A percentile compares a stretch with the other conserved stretches of the same genome.
phyloP scores from a whole-genome alignment of 2,797 vertebrate genomes.

The Microhierax caerulescens region DNA sequence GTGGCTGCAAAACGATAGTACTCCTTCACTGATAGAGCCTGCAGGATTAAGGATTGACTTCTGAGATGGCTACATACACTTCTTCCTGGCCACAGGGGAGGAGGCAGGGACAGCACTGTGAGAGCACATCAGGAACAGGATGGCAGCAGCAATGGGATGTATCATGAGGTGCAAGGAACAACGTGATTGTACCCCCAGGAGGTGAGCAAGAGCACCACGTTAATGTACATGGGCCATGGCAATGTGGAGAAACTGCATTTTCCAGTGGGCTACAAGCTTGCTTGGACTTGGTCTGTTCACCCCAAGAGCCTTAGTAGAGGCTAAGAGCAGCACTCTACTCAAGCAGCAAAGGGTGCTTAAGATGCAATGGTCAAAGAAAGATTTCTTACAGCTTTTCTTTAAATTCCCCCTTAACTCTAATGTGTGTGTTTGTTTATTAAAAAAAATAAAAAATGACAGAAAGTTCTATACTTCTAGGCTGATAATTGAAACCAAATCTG shows the following conservation, averaged over 20 bases:
- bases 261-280: not conserved
- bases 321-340: not conserved
- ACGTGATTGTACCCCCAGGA: fast-evolving
- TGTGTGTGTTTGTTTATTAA: not conserved
- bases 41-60: not conserved
- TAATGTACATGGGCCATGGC: fast-evolving
- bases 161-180: not conserved
- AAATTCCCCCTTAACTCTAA: not conserved
- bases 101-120: not conserved
- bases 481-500: slow-evolving; percentile 26
- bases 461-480: not conserved
- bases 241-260: not conserved
- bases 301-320: not conserved
- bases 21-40: not conserved
- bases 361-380: not conserved
- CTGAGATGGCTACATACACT: not conserved
- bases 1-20: not conserved
- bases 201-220: not conserved
- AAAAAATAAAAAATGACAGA: not conserved
- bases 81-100: not conserved
- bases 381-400: not conserved
- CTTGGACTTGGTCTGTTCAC: not conserved
- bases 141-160: not conserved
- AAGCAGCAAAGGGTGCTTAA: not conserved
- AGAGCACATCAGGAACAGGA: not conserved